These are phyloP conservation scores for Atta texana DNA, from an alignment of 1,140 invertebrate genomes.

Conservation along the genomic window DNA sequence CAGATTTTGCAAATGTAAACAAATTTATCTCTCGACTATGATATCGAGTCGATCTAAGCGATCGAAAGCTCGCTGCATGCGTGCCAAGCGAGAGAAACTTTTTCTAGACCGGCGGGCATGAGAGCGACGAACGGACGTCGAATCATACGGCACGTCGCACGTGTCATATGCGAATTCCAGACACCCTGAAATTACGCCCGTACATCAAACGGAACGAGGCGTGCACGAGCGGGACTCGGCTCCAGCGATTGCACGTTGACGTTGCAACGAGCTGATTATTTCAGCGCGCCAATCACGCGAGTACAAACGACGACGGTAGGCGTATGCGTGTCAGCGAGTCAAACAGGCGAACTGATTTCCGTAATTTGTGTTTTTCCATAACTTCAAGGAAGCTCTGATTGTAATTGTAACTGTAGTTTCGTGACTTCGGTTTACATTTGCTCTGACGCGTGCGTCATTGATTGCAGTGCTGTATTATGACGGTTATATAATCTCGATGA, in stretches of 20 bases:
- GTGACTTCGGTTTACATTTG: constrained; percentile 14
- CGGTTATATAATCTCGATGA: background rate
- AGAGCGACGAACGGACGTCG: constrained; percentile 52
- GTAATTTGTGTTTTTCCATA: constrained; percentile 47
- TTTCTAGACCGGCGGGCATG: constrained; percentile 58
- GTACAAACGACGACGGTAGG: constrained; percentile 59
- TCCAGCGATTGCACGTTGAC: constrained; percentile 64
- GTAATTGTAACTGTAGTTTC: background rate
- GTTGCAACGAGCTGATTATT: constrained; percentile 74
- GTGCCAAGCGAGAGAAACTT: constrained; percentile 64
- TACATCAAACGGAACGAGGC: constrained; percentile 70
- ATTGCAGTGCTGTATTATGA: background rate
- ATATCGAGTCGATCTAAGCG: constrained; percentile 28
- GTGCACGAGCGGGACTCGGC: constrained; percentile 58
- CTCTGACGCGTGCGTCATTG: constrained; percentile 22
- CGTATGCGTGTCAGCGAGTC: constrained; percentile 47
- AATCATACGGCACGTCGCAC: constrained; percentile 64
- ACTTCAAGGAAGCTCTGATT: constrained; percentile 35
- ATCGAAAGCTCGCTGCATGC: constrained; percentile 55
- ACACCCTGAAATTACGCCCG: constrained; percentile 70
- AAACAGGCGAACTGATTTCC: constrained; percentile 53
- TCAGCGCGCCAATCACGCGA: constrained; percentile 69
- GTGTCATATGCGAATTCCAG: constrained; percentile 71
- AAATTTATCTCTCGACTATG: constrained; percentile 49
- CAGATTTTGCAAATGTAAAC: constrained; percentile 36